A percentile compares a stretch with the other conserved stretches of the same genome.
Evolutionary conservation across 2,888 invertebrate species (phyloP).

Genomic region (Lasius fuliginosus): DNA sequence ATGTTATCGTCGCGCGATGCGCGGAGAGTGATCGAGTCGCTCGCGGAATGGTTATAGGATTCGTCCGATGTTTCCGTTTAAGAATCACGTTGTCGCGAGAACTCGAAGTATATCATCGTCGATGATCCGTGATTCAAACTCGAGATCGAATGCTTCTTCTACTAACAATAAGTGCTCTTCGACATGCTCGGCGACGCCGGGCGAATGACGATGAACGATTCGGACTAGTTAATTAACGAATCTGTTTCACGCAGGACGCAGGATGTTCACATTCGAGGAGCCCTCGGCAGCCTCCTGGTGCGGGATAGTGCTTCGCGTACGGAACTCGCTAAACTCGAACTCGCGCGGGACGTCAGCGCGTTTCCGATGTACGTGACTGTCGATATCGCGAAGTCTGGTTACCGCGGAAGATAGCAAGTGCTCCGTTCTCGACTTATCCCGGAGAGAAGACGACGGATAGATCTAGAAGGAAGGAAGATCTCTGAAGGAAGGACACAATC

Average conservation of each 20-base stretch:
- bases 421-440: neutral
- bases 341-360: slow-evolving; percentile 53
- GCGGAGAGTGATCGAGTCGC: neutral
- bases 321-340: slow-evolving; percentile 22
- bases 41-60: neutral
- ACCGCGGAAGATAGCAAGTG: neutral
- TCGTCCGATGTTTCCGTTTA: slow-evolving; percentile 45
- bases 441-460: neutral
- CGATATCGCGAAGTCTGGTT: neutral
- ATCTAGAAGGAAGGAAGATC: neutral
- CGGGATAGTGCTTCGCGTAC: slow-evolving; percentile 27
- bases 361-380: slow-evolving; percentile 35
- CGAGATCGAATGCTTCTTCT: neutral
- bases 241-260: slow-evolving; percentile 26
- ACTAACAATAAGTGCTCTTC: neutral
- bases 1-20: neutral
- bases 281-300: slow-evolving; percentile 11
- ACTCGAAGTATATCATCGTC: slow-evolving; percentile 7
- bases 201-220: slow-evolving; percentile 22
- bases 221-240: neutral
- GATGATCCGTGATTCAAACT: slow-evolving; percentile 25
- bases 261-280: slow-evolving; percentile 29
- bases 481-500: neutral
- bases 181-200: slow-evolving; percentile 15
- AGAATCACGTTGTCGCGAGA: slow-evolving; percentile 18